Evolutionary conservation across 2,888 invertebrate species (phyloP), one percentile per base, ranked within the genome.

Genomic region (Teleogryllus oceanicus): DNA sequence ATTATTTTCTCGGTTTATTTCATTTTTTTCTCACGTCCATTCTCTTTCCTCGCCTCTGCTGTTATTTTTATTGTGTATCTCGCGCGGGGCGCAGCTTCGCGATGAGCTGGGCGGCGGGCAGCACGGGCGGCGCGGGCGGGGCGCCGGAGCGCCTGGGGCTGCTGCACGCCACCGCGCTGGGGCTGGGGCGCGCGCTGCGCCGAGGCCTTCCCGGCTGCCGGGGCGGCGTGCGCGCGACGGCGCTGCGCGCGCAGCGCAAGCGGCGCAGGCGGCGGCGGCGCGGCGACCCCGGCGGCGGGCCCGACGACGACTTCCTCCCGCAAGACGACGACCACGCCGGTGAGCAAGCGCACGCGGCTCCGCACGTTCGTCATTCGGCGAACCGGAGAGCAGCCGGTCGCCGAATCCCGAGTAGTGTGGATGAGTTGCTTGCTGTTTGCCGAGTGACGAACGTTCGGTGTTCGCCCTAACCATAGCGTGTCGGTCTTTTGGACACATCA

Each of bases 61-160:
- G 21, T 21, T 24, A 2, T 24, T 3, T 24, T 24, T 2, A 24
- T 24, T 24, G 24, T 3, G 24, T 1, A 2, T 8, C 37, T 8
- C 37, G 37, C 5, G 37, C 37, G 37, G 24, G 2, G 37, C 16
- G 50, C 87, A 94, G 94, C 85, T 89, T 93, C 81, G 94, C 93
- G n/a, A 90, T 94, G 87, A 93, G 93, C 81, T 94, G 94, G 93
- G 86, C 92, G 11, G 91, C 92, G 0, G 92, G 93, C 50, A 18
- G 24, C n/a, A 62, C 24, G 16, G 80, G 8, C 18, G 74, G 51
- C 20, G 49, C 49, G 50, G 75, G 37, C 50, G 74, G 87, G 16
- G 87, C 88, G 84, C 87, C 89, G 78, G 87, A 89, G 81, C 90
- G 89, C 87, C 84, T 91, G 82, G 89, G 90, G 81, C 91, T 92